These are phyloP conservation scores for Chanos chanos DNA, from an alignment of 2,797 vertebrate species.

Conservation along the genomic window DNA sequence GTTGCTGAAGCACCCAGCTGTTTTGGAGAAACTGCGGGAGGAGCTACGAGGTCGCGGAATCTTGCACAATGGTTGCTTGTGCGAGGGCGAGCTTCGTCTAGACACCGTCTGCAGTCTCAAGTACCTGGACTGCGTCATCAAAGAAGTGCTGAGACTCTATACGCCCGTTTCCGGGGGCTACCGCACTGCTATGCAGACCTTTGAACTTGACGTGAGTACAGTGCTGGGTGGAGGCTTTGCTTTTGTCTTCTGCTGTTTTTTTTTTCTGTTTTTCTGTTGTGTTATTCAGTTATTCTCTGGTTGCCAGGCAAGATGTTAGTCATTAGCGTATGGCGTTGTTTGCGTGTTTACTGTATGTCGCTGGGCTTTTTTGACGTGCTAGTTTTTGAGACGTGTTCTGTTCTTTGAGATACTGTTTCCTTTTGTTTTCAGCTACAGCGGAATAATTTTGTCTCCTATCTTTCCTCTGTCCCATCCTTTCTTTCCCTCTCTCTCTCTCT, in stretches of 20 bases:
- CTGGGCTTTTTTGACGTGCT: too few species aligned
- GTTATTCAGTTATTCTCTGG: too few species aligned
- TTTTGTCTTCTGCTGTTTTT: too few species aligned
- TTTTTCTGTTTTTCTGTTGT: too few species aligned
- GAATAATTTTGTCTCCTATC: too few species aligned
- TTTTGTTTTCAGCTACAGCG: too few species aligned
- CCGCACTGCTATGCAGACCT: conserved; percentile 94
- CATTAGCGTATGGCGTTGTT: too few species aligned
- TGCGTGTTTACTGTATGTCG: too few species aligned
- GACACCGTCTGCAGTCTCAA: conserved; percentile 82
- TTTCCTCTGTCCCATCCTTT: neutral
- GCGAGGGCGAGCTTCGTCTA: conserved; percentile 82
- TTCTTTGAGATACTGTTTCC: too few species aligned
- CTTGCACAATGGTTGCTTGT: conserved; percentile 88
- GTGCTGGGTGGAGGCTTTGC: neutral
- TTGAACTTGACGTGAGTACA: conserved; percentile 90
- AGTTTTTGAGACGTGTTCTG: too few species aligned
- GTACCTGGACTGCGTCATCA: conserved; percentile 97
- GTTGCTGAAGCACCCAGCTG: conserved; percentile 85
- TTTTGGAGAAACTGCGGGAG: conserved; percentile 89
- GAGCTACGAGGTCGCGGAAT: conserved; percentile 85
- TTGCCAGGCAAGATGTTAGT: too few species aligned
- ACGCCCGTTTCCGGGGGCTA: conserved; percentile 94
- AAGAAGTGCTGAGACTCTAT: conserved; percentile 93
- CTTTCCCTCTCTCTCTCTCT: neutral